phyloP scores from a whole-genome alignment of 2,113 vertebrate species.

The Anas platyrhynchos region DNA sequence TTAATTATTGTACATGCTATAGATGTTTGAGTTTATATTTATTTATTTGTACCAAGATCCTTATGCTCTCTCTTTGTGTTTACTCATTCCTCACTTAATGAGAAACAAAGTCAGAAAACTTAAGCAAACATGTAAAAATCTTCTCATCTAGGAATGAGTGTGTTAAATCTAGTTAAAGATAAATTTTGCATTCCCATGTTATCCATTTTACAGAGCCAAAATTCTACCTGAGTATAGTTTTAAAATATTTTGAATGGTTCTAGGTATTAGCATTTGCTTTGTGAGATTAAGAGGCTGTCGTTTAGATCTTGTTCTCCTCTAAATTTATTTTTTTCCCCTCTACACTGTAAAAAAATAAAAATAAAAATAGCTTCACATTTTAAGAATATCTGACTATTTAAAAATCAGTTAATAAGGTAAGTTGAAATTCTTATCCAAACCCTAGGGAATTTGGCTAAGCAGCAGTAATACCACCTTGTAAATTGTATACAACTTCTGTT shows the following conservation, averaged over 20 bases:
- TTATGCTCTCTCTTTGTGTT: background rate
- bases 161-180: background rate
- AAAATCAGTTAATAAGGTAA: conserved; percentile 31
- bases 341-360: background rate
- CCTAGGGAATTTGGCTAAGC: background rate
- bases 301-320: background rate
- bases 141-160: background rate
- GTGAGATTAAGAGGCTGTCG: background rate
- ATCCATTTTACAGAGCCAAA: background rate
- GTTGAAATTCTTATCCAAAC: conserved; percentile 6
- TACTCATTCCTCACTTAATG: background rate
- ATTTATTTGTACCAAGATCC: background rate
- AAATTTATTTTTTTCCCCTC: background rate
- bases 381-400: background rate
- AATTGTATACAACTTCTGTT: conserved; percentile 28
- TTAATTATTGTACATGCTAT: background rate
- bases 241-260: background rate
- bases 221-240: background rate
- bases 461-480: background rate
- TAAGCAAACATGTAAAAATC: background rate
- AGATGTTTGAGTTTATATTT: background rate
- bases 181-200: background rate
- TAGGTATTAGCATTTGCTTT: background rate
- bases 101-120: background rate
- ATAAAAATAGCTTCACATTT: background rate